phyloP scores from a whole-genome alignment of 1,140 invertebrate species.

The Sitophilus oryzae region DNA sequence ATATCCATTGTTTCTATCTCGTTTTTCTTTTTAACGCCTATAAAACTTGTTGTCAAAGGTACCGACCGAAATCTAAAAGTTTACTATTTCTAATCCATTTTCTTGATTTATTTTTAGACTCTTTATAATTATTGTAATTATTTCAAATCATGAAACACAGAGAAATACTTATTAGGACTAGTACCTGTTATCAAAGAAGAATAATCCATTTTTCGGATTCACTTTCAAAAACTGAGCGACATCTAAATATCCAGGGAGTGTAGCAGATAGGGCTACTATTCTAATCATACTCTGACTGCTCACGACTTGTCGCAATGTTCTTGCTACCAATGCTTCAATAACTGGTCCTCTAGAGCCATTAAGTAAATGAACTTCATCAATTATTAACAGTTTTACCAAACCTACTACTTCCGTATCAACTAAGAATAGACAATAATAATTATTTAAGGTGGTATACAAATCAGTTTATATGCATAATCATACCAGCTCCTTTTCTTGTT shows the following conservation, averaged over 20 bases:
- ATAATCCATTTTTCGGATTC: constrained; percentile 87
- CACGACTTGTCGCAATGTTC: constrained; percentile 92
- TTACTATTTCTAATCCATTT: too few relatives aligned
- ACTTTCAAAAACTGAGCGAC: constrained; percentile 92
- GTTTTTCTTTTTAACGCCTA: constrained; percentile 82
- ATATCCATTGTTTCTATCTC: constrained; percentile 73
- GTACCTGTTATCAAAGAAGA: constrained; percentile 96
- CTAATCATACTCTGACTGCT: constrained; percentile 94
- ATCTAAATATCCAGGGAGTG: constrained; percentile 96
- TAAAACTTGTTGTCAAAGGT: constrained; percentile 86
- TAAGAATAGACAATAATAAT: constrained; percentile 35
- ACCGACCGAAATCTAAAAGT: constrained; percentile 65
- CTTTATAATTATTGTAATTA: too few relatives aligned
- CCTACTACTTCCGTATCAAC: constrained; percentile 87
- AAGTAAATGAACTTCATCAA: constrained; percentile 97
- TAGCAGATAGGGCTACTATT: constrained; percentile 96
- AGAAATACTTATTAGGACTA: too few relatives aligned
- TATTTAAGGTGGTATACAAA: too few relatives aligned
- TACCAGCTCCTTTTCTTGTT: constrained; percentile 70
- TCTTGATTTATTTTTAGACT: too few relatives aligned
- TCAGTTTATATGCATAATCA: background rate
- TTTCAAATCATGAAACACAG: background rate
- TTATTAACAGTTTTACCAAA: constrained; percentile 90
- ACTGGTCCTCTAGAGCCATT: constrained; percentile 97
- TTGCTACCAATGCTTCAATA: constrained; percentile 92